phyloP scores from a whole-genome alignment of 2,113 vertebrate genomes.

The Anhinga rufa region DNA sequence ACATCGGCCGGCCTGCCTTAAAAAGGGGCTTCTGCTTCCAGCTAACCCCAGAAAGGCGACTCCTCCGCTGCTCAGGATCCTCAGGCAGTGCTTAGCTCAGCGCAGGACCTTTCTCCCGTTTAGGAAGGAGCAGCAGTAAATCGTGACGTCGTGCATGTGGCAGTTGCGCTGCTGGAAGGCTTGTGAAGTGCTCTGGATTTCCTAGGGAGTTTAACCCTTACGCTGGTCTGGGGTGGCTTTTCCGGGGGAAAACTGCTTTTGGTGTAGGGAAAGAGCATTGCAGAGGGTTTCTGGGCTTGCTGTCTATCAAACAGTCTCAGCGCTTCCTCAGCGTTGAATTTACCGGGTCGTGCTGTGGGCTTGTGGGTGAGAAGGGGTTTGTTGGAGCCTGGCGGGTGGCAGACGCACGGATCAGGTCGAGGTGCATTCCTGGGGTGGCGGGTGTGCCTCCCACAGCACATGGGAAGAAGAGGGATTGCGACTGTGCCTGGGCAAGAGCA shows the following conservation, averaged over 20 bases:
- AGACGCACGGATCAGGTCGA: neutral
- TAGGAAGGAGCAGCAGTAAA: neutral
- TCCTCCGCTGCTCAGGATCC: accelerated
- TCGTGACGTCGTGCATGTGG: accelerated
- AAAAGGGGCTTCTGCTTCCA: neutral
- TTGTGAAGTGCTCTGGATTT: neutral
- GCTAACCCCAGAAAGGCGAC: neutral
- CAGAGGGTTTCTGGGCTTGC: accelerated
- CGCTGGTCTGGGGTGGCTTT: accelerated
- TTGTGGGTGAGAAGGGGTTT: neutral
- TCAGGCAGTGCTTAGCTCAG: neutral
- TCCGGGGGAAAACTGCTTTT: neutral
- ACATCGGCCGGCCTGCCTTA: accelerated
- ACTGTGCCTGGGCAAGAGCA: accelerated
- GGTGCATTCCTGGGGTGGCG: neutral
- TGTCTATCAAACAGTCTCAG: neutral
- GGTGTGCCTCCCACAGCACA: neutral
- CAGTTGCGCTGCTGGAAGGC: neutral
- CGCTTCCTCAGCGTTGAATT: accelerated
- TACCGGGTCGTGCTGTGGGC: accelerated
- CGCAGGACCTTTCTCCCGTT: neutral
- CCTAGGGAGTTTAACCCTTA: neutral
- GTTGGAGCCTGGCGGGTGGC: neutral
- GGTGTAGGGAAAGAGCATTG: accelerated
- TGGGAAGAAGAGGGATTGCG: neutral